Percentiles rank a stretch among this genome's conserved stretches.
Conservation (phyloP, 2,888 invertebrate genomes). For the Syrista parreyssii region DNA sequence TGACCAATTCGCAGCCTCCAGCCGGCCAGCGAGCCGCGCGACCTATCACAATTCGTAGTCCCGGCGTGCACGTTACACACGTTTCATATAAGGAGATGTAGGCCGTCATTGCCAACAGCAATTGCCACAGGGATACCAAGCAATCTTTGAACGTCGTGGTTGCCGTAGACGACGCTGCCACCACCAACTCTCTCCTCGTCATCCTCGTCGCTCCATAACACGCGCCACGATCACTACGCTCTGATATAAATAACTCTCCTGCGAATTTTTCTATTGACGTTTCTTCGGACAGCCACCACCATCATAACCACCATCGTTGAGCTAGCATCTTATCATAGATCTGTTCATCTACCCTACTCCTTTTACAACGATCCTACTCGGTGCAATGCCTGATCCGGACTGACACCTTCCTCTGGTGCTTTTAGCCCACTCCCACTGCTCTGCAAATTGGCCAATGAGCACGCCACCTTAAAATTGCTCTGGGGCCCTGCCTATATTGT, state of each 20-base stretch:
- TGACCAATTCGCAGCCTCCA: slow-evolving; percentile 60
- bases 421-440: not conserved
- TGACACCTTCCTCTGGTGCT: not conserved
- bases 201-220: not conserved
- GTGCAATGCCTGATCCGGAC: not conserved
- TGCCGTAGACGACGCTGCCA: not conserved
- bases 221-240: not conserved
- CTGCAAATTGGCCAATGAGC: not conserved
- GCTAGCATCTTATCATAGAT: not conserved
- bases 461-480: not conserved
- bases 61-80: slow-evolving; percentile 20
- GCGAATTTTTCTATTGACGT: not conserved
- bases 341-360: not conserved
- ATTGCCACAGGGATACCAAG: slow-evolving; percentile 7
- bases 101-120: slow-evolving; percentile 13
- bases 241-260: not conserved
- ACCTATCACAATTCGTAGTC: slow-evolving; percentile 37
- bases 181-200: not conserved
- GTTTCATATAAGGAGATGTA: slow-evolving; percentile 17
- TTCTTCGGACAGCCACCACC: not conserved
- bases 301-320: not conserved
- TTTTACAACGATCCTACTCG: not conserved
- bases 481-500: not conserved
- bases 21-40: slow-evolving; percentile 31
- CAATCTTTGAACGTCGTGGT: not conserved